These are phyloP conservation scores for Hyles vespertilio DNA, from an alignment of 1,140 invertebrate species.

Conservation along the genomic window DNA sequence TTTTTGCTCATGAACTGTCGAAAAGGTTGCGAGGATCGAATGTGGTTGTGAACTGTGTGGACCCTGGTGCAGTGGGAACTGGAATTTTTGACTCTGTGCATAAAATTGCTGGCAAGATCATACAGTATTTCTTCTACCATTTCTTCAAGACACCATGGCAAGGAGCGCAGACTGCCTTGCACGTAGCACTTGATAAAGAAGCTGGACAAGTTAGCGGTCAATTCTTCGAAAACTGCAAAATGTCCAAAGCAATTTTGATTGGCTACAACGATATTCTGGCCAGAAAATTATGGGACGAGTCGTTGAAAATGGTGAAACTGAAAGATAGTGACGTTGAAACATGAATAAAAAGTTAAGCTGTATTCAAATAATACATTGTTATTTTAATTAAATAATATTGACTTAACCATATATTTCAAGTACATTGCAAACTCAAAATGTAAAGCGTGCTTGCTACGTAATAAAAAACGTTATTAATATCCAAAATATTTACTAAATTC, in stretches of 20 bases:
- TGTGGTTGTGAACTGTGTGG: conserved; percentile 75
- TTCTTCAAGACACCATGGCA: conserved; percentile 36
- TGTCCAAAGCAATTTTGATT: conserved; percentile 8
- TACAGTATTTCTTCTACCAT: conserved; percentile 10
- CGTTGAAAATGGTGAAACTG: conserved; percentile 21
- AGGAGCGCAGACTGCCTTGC: conserved; percentile 50
- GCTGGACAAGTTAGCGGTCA: conserved; percentile 40
- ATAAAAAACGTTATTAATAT: too few species aligned
- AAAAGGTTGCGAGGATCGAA: conserved; percentile 74
- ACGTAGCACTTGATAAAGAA: conserved; percentile 36
- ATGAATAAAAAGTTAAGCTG: conserved; percentile 5
- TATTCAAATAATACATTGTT: too few species aligned
- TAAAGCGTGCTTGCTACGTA: too few species aligned
- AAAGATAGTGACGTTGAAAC: conserved; percentile 14
- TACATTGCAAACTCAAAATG: too few species aligned
- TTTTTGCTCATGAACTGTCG: conserved; percentile 80
- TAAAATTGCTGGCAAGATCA: conserved; percentile 9
- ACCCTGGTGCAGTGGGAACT: conserved; percentile 78
- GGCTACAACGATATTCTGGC: conserved; percentile 24
- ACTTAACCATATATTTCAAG: too few species aligned
- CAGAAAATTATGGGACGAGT: conserved; percentile 38
- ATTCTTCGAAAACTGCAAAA: conserved; percentile 44
- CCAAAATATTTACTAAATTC: too few species aligned
- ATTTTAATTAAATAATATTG: too few species aligned
- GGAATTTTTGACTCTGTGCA: conserved; percentile 40